A percentile compares a stretch with the other conserved stretches of the same genome.
Conservation (phyloP, 2,113 vertebrate genomes). For the Erpornis zantholeuca region DNA sequence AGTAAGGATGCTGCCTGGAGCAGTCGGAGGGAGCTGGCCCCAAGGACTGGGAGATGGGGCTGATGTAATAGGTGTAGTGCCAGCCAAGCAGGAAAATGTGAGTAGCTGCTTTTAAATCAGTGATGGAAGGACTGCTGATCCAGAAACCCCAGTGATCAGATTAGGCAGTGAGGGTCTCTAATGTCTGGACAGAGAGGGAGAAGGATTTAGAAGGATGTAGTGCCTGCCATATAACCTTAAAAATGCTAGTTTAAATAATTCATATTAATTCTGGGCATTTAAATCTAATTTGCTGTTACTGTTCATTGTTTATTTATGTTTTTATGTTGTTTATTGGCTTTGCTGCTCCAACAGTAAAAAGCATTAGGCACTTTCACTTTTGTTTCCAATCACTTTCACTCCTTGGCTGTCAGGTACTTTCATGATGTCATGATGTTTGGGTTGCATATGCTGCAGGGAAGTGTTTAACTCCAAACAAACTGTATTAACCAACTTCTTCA, state of each 20-base stretch:
- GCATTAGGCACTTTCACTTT: not conserved
- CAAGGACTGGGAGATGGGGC: not conserved
- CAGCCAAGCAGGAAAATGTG: not conserved
- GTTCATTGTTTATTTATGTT: slow-evolving; percentile 18
- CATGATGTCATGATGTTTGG: slow-evolving; percentile 34
- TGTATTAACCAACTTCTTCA: not conserved
- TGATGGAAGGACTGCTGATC: not conserved
- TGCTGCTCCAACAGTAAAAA: not conserved
- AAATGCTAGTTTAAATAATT: not conserved
- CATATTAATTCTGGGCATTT: not conserved
- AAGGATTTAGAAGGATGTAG: not conserved
- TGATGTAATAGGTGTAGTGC: slow-evolving; percentile 21
- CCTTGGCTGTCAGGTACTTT: slow-evolving; percentile 16
- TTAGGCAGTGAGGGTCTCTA: not conserved
- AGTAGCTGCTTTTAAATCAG: not conserved
- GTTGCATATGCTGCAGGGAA: slow-evolving; percentile 26
- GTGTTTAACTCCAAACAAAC: slow-evolving; percentile 39
- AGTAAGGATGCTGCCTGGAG: not conserved
- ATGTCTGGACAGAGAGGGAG: not conserved
- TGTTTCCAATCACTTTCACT: not conserved
- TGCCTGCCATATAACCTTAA: not conserved
- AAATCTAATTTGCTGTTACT: not conserved
- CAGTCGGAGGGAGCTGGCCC: not conserved
- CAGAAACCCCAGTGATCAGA: not conserved
- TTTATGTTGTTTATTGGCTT: not conserved